phyloP scores from a whole-genome alignment of 2,888 invertebrate genomes.

The Drosophila subquinaria region DNA sequence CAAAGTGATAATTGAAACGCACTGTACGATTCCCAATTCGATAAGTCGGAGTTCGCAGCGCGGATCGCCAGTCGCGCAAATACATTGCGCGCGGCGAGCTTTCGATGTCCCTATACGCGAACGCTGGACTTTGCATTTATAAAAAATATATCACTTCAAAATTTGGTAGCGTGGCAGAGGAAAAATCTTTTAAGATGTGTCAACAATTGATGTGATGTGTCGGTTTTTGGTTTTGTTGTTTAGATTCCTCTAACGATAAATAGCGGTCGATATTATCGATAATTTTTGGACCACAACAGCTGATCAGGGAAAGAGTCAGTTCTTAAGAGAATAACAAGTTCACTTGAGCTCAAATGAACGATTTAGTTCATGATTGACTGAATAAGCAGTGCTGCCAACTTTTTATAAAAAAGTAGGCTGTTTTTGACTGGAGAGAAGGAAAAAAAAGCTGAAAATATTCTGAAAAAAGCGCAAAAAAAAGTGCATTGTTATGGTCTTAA shows the following conservation, averaged over 20 bases:
- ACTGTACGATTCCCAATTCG: constrained; percentile 94
- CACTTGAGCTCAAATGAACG: background rate
- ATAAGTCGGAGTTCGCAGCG: constrained; percentile 94
- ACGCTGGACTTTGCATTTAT: constrained; percentile 65
- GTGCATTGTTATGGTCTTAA: no score
- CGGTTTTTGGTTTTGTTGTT: constrained; percentile 48
- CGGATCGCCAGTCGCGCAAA: constrained; percentile 94
- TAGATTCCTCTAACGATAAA: constrained; percentile 28
- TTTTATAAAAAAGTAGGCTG: no score
- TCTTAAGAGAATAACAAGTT: background rate
- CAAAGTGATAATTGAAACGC: constrained; percentile 93
- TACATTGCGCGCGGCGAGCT: constrained; percentile 81
- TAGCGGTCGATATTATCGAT: constrained; percentile 39
- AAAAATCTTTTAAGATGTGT: constrained; percentile 8
- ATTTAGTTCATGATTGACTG: no score
- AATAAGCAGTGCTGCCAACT: no score
- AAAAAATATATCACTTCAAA: constrained; percentile 4
- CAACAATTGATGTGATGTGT: constrained; percentile 54
- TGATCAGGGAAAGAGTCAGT: constrained; percentile 3
- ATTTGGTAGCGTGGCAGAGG: constrained; percentile 49
- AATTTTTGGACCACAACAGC: constrained; percentile 40
- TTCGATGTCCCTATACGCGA: constrained; percentile 60
- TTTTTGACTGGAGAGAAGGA: no score
- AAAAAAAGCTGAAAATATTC: no score
- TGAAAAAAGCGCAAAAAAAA: no score